These are phyloP conservation scores for Campylomormyrus tamandua DNA, from an alignment of 2,113 vertebrate genomes.

Conservation along the genomic window DNA sequence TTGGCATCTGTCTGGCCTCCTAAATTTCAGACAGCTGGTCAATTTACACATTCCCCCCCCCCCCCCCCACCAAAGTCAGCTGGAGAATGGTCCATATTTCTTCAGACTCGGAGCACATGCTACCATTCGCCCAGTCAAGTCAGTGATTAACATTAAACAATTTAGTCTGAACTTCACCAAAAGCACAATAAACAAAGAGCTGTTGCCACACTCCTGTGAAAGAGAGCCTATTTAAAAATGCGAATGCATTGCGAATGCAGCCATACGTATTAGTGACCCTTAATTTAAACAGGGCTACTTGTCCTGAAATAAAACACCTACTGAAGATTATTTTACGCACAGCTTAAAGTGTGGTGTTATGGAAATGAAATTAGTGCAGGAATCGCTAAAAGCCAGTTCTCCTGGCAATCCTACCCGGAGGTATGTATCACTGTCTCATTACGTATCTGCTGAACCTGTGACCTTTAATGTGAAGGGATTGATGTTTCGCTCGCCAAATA, in stretches of 20 bases:
- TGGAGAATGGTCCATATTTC: not conserved
- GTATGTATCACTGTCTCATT: slow-evolving; percentile 27
- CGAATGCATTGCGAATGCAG: not conserved
- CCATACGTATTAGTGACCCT: not conserved
- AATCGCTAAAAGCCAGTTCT: not conserved
- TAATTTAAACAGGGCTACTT: not conserved
- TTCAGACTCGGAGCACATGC: not conserved
- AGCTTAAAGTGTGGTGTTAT: not conserved
- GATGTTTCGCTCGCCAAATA: slow-evolving; percentile 8
- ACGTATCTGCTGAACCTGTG: slow-evolving; percentile 19
- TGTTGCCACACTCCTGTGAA: not conserved
- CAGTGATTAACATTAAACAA: not conserved
- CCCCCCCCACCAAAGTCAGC: not conserved
- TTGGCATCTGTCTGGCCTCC: not conserved
- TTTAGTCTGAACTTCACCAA: not conserved
- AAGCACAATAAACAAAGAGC: not conserved
- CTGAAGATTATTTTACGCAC: not conserved
- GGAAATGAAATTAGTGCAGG: not conserved
- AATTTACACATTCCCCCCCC: not conserved
- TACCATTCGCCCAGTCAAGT: not conserved
- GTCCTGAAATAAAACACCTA: not conserved
- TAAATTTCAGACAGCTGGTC: not conserved
- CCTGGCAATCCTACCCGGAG: not conserved
- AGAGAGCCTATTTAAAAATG: not conserved
- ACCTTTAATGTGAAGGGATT: slow-evolving; percentile 25